Base-by-base conservation (phyloP, 2,888 invertebrate genomes). In the Pristionchus maxplancki region DNA sequence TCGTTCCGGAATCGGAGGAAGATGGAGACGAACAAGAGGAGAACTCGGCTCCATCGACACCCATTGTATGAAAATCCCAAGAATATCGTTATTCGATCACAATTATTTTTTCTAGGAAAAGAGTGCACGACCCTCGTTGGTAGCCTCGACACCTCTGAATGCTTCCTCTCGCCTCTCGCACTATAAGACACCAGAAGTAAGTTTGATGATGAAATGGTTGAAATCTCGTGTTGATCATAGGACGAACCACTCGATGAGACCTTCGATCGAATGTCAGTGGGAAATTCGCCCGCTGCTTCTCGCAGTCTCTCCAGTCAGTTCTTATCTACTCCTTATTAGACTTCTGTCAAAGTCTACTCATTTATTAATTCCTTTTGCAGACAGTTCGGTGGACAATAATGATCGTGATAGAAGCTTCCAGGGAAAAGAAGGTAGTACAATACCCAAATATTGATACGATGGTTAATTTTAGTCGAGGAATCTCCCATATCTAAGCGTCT, bases 401-500 rank as follows among this genome's bases (percentile, higher is more conserved):
- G 85, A 85, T 31, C 37, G 85, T 15, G 85, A 85, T 15, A 37
- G 85, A n/a, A 85, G 85, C 28, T 85, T 85, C 64, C 62, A 64
- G 28, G 40, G 53, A 31, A 50, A 31, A 24, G 53, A 53, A 53
- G 50, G 83, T 50, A 50, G 9, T 17, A 13, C 48, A 78, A 9
- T 44, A 40, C 28, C 6, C 20, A 24, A 34, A 74, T 40, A 11
- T n/a, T 28, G n/a, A 11, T 64, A 28, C 28, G 24, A 64, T n/a
- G 3, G 0, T 71, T 15, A n/a, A 53, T 64, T 86, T 71, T 53
- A 87, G 87, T 87, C 20, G 74, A 50, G 24, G 71, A 71, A 4
- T 90, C 91, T 11, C 92, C 92, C 4, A 91, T 91, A 4, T 90
- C 91, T 3, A 89, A 89, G 50, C 89, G 89, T n/a, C 88, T 91